phyloP scores from a whole-genome alignment of 2,113 vertebrate species.

The Brachyhypopomus occidentalis region DNA sequence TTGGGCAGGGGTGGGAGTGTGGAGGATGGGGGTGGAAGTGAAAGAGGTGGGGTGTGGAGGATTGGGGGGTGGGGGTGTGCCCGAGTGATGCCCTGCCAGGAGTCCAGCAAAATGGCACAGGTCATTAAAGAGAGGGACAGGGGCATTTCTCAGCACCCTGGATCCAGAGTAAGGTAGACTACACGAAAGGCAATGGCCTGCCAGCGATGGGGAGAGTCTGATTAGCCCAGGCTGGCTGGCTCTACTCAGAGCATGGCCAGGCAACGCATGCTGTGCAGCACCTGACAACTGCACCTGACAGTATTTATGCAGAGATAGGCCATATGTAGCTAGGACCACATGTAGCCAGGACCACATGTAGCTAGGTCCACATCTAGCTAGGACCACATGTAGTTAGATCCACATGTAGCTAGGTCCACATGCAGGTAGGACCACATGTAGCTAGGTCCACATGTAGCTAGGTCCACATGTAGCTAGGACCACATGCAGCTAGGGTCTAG shows the following conservation, averaged over 20 bases:
- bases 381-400: no score
- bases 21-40: background rate
- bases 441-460: no score
- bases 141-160: constrained; percentile 44
- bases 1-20: no score
- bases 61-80: constrained; percentile 8
- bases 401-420: background rate
- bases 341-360: background rate
- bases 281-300: no score
- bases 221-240: background rate
- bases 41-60: background rate
- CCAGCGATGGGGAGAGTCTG: background rate
- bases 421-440: no score
- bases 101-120: constrained; percentile 32
- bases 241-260: no score
- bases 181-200: constrained; percentile 32
- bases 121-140: constrained; percentile 37
- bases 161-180: constrained; percentile 24
- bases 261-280: no score
- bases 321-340: no score
- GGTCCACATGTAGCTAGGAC: no score
- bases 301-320: no score
- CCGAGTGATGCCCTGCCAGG: constrained; percentile 47
- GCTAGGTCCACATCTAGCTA: no score
- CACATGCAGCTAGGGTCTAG: no score